These are phyloP conservation scores for Synanthedon andrenaeformis DNA, from an alignment of 2,888 invertebrate species.

Conservation along the genomic window DNA sequence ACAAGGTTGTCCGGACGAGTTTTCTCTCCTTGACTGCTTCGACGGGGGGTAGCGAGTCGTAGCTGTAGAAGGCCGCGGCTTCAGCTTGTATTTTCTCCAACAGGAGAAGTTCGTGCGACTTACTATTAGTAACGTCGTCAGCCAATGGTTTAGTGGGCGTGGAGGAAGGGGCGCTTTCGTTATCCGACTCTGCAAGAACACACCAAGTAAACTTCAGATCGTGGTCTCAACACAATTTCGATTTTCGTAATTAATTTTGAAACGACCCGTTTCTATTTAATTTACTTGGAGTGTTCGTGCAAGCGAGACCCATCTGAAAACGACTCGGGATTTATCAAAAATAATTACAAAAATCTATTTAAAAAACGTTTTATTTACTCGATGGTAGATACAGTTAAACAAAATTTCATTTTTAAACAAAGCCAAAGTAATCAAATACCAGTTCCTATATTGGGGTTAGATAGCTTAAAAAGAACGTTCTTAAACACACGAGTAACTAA, in stretches of 20 bases:
- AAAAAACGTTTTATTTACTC: slow-evolving; percentile 68
- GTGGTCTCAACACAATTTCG: slow-evolving; percentile 22
- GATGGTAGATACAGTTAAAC: slow-evolving; percentile 56
- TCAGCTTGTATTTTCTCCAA: slow-evolving; percentile 79
- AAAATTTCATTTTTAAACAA: slow-evolving; percentile 60
- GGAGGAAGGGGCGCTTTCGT: slow-evolving; percentile 75
- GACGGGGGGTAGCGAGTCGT: slow-evolving; percentile 48
- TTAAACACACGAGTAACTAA: slow-evolving; percentile 52
- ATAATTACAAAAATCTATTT: slow-evolving; percentile 70
- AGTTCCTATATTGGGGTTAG: slow-evolving; percentile 52
- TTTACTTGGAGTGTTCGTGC: slow-evolving; percentile 48
- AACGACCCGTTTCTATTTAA: slow-evolving; percentile 39
- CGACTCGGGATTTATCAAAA: slow-evolving; percentile 54
- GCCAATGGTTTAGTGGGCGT: slow-evolving; percentile 67
- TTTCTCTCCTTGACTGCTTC: slow-evolving; percentile 29
- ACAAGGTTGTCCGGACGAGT: slow-evolving; percentile 32
- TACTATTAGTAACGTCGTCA: slow-evolving; percentile 54
- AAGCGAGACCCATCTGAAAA: slow-evolving; percentile 41
- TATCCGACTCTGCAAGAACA: slow-evolving; percentile 85
- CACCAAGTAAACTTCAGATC: slow-evolving; percentile 50
- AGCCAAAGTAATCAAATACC: slow-evolving; percentile 58
- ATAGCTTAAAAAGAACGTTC: slow-evolving; percentile 52
- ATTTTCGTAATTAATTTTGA: slow-evolving; percentile 69
- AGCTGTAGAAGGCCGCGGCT: slow-evolving; percentile 78
- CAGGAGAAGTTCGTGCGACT: slow-evolving; percentile 77